A percentile compares a stretch with the other conserved stretches of the same genome.
Evolutionary conservation across 1,140 invertebrate genomes (phyloP).

Genomic region (Campoletis sonorensis): DNA sequence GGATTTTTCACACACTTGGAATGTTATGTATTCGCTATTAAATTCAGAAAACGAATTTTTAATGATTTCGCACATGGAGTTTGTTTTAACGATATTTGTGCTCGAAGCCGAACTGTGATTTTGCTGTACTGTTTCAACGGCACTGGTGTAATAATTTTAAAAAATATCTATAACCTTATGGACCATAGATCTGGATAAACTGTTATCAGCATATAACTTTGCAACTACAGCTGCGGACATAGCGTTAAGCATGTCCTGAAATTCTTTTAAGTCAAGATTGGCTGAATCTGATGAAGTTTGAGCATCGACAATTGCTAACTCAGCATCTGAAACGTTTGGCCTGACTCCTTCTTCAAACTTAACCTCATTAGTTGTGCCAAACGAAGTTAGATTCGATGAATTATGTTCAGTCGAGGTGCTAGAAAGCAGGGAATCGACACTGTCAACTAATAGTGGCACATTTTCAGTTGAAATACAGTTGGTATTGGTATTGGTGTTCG

Average conservation of each 20-base stretch:
- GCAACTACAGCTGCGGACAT: neutral
- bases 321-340: neutral
- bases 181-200: conserved; percentile 26
- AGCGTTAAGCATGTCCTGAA: neutral
- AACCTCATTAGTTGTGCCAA: neutral
- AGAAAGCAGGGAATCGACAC: neutral
- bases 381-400: too few relatives aligned
- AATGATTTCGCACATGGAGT: conserved; percentile 26
- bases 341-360: neutral
- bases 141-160: neutral
- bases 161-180: neutral
- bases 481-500: neutral
- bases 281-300: conserved; percentile 6
- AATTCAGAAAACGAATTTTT: conserved; percentile 36
- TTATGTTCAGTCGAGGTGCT: neutral
- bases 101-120: conserved; percentile 22
- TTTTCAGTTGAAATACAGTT: neutral
- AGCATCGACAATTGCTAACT: neutral
- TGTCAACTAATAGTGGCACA: neutral
- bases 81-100: conserved; percentile 17
- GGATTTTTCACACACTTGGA: conserved; percentile 5
- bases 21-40: conserved; percentile 7
- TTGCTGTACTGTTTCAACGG: neutral
- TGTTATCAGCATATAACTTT: too few relatives aligned
- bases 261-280: neutral